Evolutionary conservation across 2,113 vertebrate genomes (phyloP).

Genomic region (mouse (Mus musculus)): GRCm39 chr4:111508501-111509000

Average conservation of each 20-base stretch:
- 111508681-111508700: not conserved
- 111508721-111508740: fast-evolving
- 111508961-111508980: not conserved
- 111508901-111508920: not conserved
- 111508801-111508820: not conserved
- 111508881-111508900: not conserved
- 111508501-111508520: not conserved
- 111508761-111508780: not conserved
- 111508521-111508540: not conserved
- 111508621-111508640: not conserved
- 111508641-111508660: not conserved
- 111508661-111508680: not conserved
- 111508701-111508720: not conserved
- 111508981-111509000: not conserved
- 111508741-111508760: not conserved
- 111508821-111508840: not conserved
- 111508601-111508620: not conserved
- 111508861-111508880: not conserved
- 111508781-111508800: not conserved
- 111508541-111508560: not conserved
- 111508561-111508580: not conserved
- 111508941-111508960: not conserved
- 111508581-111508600: not conserved
- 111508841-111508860: not conserved
- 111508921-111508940: not conserved